Base-by-base conservation (phyloP, 2,797 vertebrate genomes). In the Numenius phaeopus region DNA sequence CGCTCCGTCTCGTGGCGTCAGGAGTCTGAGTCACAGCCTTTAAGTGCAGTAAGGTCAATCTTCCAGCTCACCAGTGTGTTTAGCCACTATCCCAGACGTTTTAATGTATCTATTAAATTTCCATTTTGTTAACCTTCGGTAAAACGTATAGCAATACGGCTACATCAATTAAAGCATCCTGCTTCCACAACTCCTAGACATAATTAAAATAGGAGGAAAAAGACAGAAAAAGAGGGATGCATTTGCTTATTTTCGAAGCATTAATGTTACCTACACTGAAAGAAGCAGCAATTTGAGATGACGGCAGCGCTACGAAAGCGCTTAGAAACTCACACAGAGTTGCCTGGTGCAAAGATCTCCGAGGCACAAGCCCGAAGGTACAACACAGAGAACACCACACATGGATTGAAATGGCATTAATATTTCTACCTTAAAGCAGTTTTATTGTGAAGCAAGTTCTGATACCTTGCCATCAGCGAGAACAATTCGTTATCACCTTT, bases 91-190 rank as follows among this genome's bases (percentile, higher is more conserved):
- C 84, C 96, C 93, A 96, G 97, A 95, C 96, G 71, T 97, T 97
- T 97, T 98, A 98, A 98, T 98, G 83, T 88, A 97, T 97, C 97
- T 96, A 94, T 97, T 98, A 89, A 89, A 97, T 97, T 98, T 95
- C 95, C 79, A 57, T 95, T 98, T 98, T 97, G 98, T 97, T 98
- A 98, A 96, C 91, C 97, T 97, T 94, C 79, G 95, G 92, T 97
- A 70, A 97, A 97, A 90, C 22, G 73, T 64, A 34, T 76, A 70
- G 90, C 55, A 94, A 96, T 91, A 89, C 94, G 91, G 82, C 73
- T 26, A 26, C 73, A 88, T 84, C 96, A 96, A 90, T 96, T 97
- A 95, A 95, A 98, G 94, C 77, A 89, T 83, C 90, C 89, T 91
- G 91, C 94, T 98, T 98, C 97, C 97, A 89, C 83, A 69, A 91